Conservation (phyloP, 2,113 vertebrate genomes). For the Salvator merianae region DNA sequence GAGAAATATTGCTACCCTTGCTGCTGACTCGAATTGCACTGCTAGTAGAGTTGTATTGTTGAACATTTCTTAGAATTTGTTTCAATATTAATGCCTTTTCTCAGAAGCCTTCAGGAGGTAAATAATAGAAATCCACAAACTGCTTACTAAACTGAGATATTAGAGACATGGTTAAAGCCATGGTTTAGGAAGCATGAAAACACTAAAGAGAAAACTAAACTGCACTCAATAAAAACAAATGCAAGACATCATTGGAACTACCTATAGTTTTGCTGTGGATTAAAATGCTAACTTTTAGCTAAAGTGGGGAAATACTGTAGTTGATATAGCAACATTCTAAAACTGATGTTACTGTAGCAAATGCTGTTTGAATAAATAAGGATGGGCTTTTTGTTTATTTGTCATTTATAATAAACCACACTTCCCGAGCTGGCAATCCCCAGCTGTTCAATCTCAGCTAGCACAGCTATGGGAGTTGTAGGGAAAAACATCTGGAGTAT, state of each 20-base stretch:
- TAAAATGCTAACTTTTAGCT: background rate
- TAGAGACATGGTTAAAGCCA: background rate
- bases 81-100: background rate
- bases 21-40: too few relatives aligned
- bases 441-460: too few relatives aligned
- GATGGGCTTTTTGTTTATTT: background rate
- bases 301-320: background rate
- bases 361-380: background rate
- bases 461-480: too few relatives aligned
- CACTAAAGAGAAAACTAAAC: background rate
- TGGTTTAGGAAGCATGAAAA: background rate
- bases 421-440: too few relatives aligned
- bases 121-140: background rate
- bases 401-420: background rate
- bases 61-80: background rate
- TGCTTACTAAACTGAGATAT: constrained; percentile 9
- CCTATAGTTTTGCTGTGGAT: background rate
- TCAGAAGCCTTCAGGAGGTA: background rate
- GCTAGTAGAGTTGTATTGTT: background rate
- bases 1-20: too few relatives aligned
- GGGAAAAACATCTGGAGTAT: too few relatives aligned
- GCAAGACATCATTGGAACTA: background rate
- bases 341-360: background rate
- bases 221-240: background rate
- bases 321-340: constrained; percentile 33